Base-by-base conservation (phyloP, 1,140 invertebrate genomes). In the Bombus ignitus region DNA sequence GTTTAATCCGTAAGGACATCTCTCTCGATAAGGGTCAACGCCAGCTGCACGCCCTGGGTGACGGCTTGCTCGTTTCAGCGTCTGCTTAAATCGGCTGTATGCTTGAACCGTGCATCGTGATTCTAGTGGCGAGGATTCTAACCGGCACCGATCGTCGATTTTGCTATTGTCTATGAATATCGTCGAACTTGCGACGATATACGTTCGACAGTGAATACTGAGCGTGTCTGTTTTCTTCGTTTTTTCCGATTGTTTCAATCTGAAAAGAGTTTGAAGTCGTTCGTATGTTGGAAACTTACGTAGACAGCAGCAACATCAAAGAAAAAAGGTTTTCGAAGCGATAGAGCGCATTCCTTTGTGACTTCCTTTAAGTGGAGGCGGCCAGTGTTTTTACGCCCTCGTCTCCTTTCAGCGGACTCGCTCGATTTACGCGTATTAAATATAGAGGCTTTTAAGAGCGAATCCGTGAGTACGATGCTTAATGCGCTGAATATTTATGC, bases 1-100 rank as follows among this genome's bases (percentile, higher is more conserved):
- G 86, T 18, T 87, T 87, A 87, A 87, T 87, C 86, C 86, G 83
- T 87, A 85, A 87, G 86, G 86, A 87, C 86, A 87, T 87, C 86
- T 87, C 47, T 37, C 59, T 73, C 86, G 76, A 87, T 80, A 77
- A 32, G 71, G 70, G 83, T 85, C 82, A 87, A 84, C 75, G 82
- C 59, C 75, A 77, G 72, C 75, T 66, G 59, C 82, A 71, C 75
- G 68, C 70, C 59, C 74, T 53, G 75, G 75, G 68, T 66, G 86
- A 87, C 59, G 75, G 71, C 9, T 32, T 37, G 62, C 39, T 75
- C 77, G 77, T 80, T 73, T 13, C 59, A 65, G 3, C 75, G 37
- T 78, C 28, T 32, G 75, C 65, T 79, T 78, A 42, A 44, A 35
- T 8, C n/a, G 6, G 18, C 28, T 15, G 35, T 25, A 1, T 6